Evolutionary conservation across 2,113 vertebrate species (phyloP).

Genomic region (Pelecanoides urinatrix): DNA sequence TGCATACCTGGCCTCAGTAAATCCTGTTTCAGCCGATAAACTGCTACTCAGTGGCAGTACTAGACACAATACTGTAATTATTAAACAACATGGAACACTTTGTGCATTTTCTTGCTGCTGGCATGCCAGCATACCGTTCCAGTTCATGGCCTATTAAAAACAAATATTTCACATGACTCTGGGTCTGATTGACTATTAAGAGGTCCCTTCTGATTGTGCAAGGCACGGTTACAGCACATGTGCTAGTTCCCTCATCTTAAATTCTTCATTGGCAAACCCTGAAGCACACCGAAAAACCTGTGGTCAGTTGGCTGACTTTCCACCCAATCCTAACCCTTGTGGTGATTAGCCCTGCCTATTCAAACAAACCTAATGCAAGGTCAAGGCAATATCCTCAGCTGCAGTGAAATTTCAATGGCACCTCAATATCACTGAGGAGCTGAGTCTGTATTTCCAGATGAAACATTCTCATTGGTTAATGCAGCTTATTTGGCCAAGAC

Average conservation of each 20-base stretch:
- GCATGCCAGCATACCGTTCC: slow-evolving; percentile 32
- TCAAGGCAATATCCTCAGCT: background rate
- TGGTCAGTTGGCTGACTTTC: background rate
- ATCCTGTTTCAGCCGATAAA: slow-evolving; percentile 21
- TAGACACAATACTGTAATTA: slow-evolving; percentile 48
- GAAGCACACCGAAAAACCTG: background rate
- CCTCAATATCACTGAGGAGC: background rate
- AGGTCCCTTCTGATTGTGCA: background rate
- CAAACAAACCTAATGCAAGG: background rate
- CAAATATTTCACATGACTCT: slow-evolving; percentile 50
- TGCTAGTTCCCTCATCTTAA: background rate
- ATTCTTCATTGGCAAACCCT: background rate
- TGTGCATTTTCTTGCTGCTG: background rate
- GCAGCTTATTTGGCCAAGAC: background rate
- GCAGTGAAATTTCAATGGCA: background rate
- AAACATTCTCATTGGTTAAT: background rate
- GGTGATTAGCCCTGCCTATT: background rate
- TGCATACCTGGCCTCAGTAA: slow-evolving; percentile 19
- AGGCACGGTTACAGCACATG: background rate
- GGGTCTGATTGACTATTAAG: background rate
- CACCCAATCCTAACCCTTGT: background rate
- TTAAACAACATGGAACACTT: slow-evolving; percentile 51
- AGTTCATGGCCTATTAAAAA: slow-evolving; percentile 57
- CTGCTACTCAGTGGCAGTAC: background rate
- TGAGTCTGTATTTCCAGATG: background rate